Percentiles rank a stretch among this genome's conserved stretches.
Evolutionary conservation across 2,113 vertebrate species (phyloP).

Genomic region (Abramis brama): DNA sequence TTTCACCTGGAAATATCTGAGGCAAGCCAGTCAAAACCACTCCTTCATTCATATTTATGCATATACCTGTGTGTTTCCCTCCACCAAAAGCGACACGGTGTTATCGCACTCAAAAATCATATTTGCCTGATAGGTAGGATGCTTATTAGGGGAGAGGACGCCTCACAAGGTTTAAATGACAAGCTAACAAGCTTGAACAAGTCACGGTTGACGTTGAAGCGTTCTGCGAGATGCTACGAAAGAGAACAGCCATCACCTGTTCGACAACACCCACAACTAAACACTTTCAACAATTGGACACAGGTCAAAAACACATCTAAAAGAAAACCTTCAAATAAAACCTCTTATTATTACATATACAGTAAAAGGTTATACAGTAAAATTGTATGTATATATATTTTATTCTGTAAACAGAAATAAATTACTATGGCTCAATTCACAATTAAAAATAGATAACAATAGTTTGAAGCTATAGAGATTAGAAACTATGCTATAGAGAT

Average conservation of each 20-base stretch:
- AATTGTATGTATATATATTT: neutral
- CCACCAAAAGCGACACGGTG: neutral
- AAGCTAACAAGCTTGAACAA: constrained; percentile 40
- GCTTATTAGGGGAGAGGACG: constrained; percentile 30
- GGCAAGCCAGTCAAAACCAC: constrained; percentile 49
- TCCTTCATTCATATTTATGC: constrained; percentile 54
- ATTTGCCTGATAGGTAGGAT: constrained; percentile 17
- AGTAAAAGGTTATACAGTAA: neutral
- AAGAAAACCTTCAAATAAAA: neutral
- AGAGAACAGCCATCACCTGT: neutral
- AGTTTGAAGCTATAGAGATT: too few species aligned
- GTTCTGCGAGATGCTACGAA: neutral
- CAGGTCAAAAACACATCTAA: neutral
- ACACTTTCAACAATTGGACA: neutral
- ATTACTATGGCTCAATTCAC: neutral
- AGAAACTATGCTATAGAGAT: too few species aligned
- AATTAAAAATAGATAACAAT: neutral
- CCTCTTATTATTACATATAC: neutral
- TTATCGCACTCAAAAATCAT: constrained; percentile 40
- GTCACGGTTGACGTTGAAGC: constrained; percentile 12
- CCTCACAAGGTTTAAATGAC: constrained; percentile 27
- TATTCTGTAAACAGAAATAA: neutral
- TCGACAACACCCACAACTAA: neutral
- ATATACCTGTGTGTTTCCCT: constrained; percentile 25
- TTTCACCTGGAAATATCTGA: constrained; percentile 44